phyloP scores from a whole-genome alignment of 2,797 vertebrate species.

The Moxostoma hubbsi region DNA sequence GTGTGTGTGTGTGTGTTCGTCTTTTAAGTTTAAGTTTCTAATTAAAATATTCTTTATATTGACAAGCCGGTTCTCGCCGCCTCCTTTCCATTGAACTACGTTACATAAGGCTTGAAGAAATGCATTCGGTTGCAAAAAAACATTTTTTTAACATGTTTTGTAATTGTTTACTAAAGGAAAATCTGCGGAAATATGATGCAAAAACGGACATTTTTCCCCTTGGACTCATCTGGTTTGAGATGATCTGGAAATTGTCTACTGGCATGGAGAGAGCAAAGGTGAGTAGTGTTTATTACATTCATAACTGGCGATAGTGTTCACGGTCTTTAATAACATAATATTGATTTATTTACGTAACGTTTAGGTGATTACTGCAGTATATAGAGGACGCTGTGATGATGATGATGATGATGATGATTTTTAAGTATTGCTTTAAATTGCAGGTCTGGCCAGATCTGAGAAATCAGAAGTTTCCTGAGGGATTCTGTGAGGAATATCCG shows the following conservation, averaged over 20 bases:
- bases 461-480: constrained; percentile 19
- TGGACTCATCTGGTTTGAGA: constrained; percentile 58
- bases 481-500: not conserved
- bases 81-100: no score
- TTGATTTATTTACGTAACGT: no score
- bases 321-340: not conserved
- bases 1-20: no score
- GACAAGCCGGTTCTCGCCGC: no score
- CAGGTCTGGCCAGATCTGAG: constrained; percentile 41
- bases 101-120: no score
- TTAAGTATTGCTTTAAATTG: not conserved
- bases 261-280: constrained; percentile 2
- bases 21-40: no score
- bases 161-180: constrained; percentile 32
- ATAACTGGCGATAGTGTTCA: not conserved
- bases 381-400: no score
- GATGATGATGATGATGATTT: not conserved
- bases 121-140: no score
- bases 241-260: constrained; percentile 54
- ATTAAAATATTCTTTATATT: no score
- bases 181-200: constrained; percentile 36
- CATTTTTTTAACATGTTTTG: not conserved
- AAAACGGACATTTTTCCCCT: constrained; percentile 61
- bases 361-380: no score
- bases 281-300: not conserved